These are phyloP conservation scores for Meleagris gallopavo DNA, from an alignment of 2,113 vertebrate species.

Conservation along the genomic window DNA sequence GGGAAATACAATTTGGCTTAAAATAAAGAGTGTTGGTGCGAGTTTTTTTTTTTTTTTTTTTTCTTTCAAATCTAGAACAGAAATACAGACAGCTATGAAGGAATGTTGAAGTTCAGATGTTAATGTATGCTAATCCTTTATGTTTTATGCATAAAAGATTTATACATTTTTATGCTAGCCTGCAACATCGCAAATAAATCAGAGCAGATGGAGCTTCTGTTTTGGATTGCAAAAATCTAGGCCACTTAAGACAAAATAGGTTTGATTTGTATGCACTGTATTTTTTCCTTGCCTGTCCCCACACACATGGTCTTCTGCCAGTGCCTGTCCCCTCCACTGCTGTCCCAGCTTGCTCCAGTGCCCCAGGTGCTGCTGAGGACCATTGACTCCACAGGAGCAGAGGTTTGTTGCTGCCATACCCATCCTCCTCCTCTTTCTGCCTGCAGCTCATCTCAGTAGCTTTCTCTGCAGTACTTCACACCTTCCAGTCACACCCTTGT, in stretches of 20 bases:
- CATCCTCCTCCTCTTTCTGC: neutral
- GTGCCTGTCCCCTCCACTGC: neutral
- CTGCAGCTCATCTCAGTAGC: neutral
- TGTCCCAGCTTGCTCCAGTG: neutral
- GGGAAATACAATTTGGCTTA: neutral
- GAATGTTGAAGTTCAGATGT: neutral
- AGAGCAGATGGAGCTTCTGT: neutral
- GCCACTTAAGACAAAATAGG: neutral
- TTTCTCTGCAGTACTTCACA: neutral
- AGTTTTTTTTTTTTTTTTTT: no score
- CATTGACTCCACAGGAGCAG: rapidly evolving
- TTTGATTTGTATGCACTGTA: neutral
- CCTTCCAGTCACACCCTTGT: neutral
- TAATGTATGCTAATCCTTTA: neutral
- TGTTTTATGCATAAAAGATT: neutral
- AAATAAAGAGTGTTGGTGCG: neutral
- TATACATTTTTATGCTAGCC: neutral
- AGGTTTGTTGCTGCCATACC: rapidly evolving
- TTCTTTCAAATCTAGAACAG: neutral
- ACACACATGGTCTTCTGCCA: neutral
- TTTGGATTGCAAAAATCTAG: neutral
- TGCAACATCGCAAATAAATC: neutral
- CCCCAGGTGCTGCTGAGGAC: neutral
- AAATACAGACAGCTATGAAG: neutral
- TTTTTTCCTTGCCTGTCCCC: neutral